phyloP scores from a whole-genome alignment of 2,797 vertebrate species.

The Hippoglossus hippoglossus region DNA sequence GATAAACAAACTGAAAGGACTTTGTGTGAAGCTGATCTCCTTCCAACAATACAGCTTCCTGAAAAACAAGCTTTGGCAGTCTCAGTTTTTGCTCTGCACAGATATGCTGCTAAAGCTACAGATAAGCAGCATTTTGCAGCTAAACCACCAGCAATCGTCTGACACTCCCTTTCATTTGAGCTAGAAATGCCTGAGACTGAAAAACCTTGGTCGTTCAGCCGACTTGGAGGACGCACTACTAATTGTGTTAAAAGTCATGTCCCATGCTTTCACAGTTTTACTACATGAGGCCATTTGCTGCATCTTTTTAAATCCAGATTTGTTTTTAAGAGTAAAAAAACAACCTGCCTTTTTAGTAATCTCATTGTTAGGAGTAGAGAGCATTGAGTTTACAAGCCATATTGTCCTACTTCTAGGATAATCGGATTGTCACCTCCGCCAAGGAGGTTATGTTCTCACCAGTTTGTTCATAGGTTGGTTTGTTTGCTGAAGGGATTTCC shows the following conservation, averaged over 20 bases:
- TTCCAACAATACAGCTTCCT: conserved; percentile 48
- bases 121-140: conserved; percentile 20
- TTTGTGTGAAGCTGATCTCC: conserved; percentile 31
- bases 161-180: conserved; percentile 16
- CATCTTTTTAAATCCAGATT: neutral
- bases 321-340: neutral
- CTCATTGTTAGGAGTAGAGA: neutral
- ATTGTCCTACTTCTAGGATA: neutral
- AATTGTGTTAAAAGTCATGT: neutral
- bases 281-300: no score
- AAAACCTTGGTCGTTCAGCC: neutral
- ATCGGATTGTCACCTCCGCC: neutral
- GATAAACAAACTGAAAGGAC: conserved; percentile 45
- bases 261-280: neutral
- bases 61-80: conserved; percentile 44
- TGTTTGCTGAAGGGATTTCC: no score
- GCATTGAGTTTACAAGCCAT: neutral
- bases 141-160: conserved; percentile 33
- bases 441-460: no score
- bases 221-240: no score
- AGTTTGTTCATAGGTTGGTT: no score
- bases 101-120: conserved; percentile 31
- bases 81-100: conserved; percentile 31
- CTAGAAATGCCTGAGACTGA: neutral
- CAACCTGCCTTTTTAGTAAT: no score